Conservation (phyloP, 2,888 invertebrate species). For the Disparrhopalites patrizii region DNA sequence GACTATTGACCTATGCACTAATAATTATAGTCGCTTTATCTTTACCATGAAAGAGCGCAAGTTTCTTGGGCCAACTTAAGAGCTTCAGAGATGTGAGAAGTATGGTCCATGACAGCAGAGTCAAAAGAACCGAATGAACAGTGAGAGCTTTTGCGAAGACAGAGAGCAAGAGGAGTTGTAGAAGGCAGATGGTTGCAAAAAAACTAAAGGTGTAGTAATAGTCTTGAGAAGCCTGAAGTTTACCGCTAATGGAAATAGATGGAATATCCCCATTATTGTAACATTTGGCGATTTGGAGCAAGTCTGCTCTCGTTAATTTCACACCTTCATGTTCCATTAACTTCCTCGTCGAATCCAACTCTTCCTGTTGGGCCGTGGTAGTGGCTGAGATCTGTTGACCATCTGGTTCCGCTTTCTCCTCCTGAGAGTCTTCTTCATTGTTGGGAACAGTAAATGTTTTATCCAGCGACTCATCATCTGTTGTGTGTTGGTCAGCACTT, state of each 20-base stretch:
- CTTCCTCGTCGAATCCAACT: neutral
- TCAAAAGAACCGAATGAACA: conserved; percentile 20
- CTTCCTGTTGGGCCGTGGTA: neutral
- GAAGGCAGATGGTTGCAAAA: conserved; percentile 30
- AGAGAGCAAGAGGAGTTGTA: conserved; percentile 35
- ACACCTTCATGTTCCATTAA: conserved; percentile 4
- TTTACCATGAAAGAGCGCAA: conserved; percentile 6
- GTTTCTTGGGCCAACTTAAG: conserved; percentile 1
- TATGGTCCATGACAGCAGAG: conserved; percentile 10
- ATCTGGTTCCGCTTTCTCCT: neutral
- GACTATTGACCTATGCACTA: neutral
- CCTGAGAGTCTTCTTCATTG: neutral
- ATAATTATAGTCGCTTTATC: neutral
- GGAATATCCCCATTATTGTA: conserved; percentile 39
- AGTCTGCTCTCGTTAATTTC: conserved; percentile 14
- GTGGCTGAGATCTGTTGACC: neutral
- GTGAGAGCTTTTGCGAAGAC: conserved; percentile 33
- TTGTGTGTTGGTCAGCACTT: neutral
- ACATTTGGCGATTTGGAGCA: conserved; percentile 26
- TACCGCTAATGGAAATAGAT: conserved; percentile 30
- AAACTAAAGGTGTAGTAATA: conserved; percentile 31
- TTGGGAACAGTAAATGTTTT: conserved; percentile 15
- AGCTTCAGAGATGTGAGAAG: neutral
- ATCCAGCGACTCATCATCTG: neutral
- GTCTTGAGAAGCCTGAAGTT: conserved; percentile 7